Percentiles rank a stretch among this genome's conserved stretches.
Evolutionary conservation across 1,140 invertebrate genomes (phyloP).

Genomic region (Temnothorax nylanderi): DNA sequence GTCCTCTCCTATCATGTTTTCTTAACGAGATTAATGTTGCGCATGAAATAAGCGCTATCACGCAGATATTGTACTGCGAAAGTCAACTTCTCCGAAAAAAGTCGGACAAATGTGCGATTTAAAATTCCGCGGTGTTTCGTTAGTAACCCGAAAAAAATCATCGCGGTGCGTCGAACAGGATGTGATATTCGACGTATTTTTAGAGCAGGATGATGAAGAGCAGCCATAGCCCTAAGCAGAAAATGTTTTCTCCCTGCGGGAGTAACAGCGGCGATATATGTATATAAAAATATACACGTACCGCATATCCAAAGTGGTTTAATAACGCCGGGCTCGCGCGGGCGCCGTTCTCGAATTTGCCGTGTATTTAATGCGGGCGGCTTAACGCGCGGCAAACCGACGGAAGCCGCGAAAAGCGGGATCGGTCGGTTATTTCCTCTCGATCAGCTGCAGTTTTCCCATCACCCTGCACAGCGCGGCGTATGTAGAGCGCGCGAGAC

Average conservation of each 20-base stretch:
- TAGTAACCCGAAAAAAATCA: not conserved
- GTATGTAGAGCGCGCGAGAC: not conserved
- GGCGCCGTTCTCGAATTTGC: conserved; percentile 10
- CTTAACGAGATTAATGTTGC: not conserved
- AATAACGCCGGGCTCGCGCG: not conserved
- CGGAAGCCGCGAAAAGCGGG: conserved; percentile 45
- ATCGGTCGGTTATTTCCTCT: conserved; percentile 40
- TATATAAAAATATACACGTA: conserved; percentile 10
- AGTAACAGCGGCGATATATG: not conserved
- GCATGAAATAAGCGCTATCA: not conserved
- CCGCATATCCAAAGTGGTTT: conserved; percentile 20
- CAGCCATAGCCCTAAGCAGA: not conserved
- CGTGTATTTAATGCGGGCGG: conserved; percentile 48
- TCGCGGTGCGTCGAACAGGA: not conserved
- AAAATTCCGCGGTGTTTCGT: not conserved
- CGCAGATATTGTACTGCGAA: not conserved
- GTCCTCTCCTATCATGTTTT: not conserved
- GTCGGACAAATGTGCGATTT: not conserved
- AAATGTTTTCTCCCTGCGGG: conserved; percentile 21
- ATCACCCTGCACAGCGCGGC: not conserved
- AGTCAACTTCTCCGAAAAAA: not conserved
- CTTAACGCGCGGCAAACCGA: conserved; percentile 37
- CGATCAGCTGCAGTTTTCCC: conserved; percentile 58
- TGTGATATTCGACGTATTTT: not conserved
- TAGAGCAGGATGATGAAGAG: conserved; percentile 11